Conservation (phyloP, 2,888 invertebrate species). For the Eremobia ochroleuca region DNA sequence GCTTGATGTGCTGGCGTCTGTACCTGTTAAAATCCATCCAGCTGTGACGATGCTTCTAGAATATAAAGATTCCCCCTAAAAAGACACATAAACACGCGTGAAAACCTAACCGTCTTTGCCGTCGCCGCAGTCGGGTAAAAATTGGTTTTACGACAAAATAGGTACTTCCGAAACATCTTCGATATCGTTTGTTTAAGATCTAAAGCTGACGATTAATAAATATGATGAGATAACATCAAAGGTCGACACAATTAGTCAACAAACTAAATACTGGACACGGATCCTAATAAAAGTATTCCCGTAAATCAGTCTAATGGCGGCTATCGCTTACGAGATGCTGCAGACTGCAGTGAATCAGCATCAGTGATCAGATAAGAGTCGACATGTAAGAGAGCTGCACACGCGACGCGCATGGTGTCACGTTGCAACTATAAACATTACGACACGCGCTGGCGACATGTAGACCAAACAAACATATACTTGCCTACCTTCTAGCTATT, state of each 20-base stretch:
- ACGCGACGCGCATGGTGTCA: conserved; percentile 44
- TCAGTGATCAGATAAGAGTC: conserved; percentile 50
- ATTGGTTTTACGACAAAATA: not conserved
- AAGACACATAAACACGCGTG: too few relatives aligned
- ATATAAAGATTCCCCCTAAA: not conserved
- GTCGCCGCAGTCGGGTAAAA: not conserved
- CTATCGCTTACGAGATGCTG: conserved; percentile 23
- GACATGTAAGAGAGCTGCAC: conserved; percentile 31
- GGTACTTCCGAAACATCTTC: not conserved
- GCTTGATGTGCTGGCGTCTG: too few relatives aligned
- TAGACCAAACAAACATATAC: not conserved
- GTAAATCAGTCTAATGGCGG: conserved; percentile 41
- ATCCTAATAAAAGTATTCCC: conserved; percentile 28
- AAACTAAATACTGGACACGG: conserved; percentile 23
- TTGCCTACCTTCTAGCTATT: not conserved
- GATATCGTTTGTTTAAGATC: not conserved
- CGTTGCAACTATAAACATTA: conserved; percentile 35
- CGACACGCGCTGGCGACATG: conserved; percentile 30
- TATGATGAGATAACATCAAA: conserved; percentile 6
- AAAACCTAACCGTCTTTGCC: not conserved
- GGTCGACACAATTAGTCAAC: conserved; percentile 13
- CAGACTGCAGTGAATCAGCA: conserved; percentile 29
- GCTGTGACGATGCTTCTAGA: not conserved
- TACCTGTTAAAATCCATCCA: not conserved
- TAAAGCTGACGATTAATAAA: not conserved